Conservation (phyloP, 2,113 vertebrate species). For the Oxyura jamaicensis region DNA sequence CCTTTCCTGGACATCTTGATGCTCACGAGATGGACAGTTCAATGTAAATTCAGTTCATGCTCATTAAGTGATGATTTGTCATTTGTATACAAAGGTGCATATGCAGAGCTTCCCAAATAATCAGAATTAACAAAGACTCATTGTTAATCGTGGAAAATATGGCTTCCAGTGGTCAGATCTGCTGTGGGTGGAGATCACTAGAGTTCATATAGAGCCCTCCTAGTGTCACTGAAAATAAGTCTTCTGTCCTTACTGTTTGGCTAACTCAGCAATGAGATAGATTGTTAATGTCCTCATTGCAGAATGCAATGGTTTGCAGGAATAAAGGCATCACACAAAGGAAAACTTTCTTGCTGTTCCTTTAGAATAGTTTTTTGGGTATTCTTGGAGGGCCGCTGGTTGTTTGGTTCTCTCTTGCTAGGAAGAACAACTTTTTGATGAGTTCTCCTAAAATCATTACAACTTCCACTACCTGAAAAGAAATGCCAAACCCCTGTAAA, state of each 20-base stretch:
- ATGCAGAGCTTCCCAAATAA: conserved; percentile 1
- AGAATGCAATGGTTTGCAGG: neutral
- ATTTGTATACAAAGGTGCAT: conserved; percentile 21
- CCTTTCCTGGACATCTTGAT: conserved; percentile 54
- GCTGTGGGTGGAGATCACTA: neutral
- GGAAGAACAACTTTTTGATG: neutral
- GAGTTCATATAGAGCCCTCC: neutral
- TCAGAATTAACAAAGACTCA: neutral
- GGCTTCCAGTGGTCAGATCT: neutral
- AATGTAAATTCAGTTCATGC: conserved; percentile 41
- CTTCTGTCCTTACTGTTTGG: neutral
- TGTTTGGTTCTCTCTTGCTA: neutral
- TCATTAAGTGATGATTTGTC: conserved; percentile 50
- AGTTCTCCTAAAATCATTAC: neutral
- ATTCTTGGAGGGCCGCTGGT: neutral
- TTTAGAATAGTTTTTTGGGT: neutral
- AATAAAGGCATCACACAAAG: neutral
- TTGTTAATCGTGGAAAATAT: neutral
- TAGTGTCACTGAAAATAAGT: neutral
- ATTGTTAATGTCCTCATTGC: neutral
- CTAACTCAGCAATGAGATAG: neutral
- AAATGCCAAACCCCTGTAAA: neutral
- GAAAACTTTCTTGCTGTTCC: neutral
- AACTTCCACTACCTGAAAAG: neutral
- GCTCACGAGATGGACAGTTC: conserved; percentile 60